Percentiles rank a stretch among this genome's conserved stretches.
Evolutionary conservation across 2,113 vertebrate genomes (phyloP).

Genomic region (Tauraco erythrolophus): DNA sequence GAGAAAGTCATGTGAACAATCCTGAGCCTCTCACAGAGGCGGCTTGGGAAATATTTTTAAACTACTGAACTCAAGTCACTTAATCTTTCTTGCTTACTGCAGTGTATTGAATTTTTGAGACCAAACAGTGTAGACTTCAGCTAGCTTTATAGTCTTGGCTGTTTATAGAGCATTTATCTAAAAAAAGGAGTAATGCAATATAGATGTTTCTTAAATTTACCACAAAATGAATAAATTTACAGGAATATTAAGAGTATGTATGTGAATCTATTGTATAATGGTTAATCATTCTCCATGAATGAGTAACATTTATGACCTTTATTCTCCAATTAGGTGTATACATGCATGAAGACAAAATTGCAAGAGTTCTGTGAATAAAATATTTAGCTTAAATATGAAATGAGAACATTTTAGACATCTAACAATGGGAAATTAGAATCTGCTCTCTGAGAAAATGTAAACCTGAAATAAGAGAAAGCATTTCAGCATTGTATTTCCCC

Average conservation of each 20-base stretch:
- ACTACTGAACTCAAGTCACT: constrained; percentile 26
- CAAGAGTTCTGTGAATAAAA: background rate
- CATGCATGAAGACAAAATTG: background rate
- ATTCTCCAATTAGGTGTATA: background rate
- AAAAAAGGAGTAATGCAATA: background rate
- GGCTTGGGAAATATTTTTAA: constrained; percentile 60
- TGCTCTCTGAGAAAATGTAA: background rate
- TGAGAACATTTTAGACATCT: background rate
- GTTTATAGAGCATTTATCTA: background rate
- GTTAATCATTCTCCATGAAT: background rate
- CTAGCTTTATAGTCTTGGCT: background rate
- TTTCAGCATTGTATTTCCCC: background rate
- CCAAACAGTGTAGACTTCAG: background rate
- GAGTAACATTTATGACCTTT: background rate
- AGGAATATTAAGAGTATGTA: background rate
- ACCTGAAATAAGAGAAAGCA: background rate
- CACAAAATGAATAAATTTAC: background rate
- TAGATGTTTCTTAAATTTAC: constrained; percentile 12
- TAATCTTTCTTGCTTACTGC: constrained; percentile 42
- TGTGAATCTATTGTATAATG: background rate
- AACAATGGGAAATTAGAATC: background rate
- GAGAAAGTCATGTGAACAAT: constrained; percentile 38
- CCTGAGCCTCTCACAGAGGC: background rate
- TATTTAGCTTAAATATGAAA: background rate
- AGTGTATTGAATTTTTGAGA: constrained; percentile 40